Percentiles rank a stretch among this genome's conserved stretches.
Evolutionary conservation across 1,140 invertebrate genomes (phyloP).

Genomic region (Drosophila subpulchrella): DNA sequence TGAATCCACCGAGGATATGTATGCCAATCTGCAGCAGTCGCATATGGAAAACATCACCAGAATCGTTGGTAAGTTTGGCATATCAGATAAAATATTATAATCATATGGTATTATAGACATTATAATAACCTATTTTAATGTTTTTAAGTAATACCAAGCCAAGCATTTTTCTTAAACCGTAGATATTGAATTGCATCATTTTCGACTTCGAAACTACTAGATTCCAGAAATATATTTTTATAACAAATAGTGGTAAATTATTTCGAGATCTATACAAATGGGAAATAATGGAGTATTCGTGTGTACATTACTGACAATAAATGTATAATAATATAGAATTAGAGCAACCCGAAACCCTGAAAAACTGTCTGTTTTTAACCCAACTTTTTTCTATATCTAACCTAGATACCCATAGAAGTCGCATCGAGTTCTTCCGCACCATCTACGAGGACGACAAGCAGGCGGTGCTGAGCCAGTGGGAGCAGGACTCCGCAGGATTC

Average conservation of each 20-base stretch:
- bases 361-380: background rate
- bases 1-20: constrained; percentile 89
- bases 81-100: no score
- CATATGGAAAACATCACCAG: constrained; percentile 89
- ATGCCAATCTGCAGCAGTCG: constrained; percentile 86
- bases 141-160: no score
- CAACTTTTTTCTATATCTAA: background rate
- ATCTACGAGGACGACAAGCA: constrained; percentile 86
- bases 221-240: background rate
- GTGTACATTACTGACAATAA: background rate
- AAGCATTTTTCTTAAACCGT: no score
- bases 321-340: background rate
- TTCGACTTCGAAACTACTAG: background rate
- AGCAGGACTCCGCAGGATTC: constrained; percentile 83
- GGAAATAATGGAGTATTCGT: background rate
- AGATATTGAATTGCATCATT: no score
- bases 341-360: background rate
- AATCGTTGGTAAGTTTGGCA: constrained; percentile 86
- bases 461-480: constrained; percentile 85
- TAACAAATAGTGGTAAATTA: background rate
- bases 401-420: constrained; percentile 84
- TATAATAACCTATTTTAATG: no score
- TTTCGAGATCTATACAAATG: background rate
- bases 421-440: constrained; percentile 86
- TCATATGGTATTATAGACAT: no score